Evolutionary conservation across 1,140 invertebrate genomes (phyloP).

Genomic region (Pogonognathellus flavescens): DNA sequence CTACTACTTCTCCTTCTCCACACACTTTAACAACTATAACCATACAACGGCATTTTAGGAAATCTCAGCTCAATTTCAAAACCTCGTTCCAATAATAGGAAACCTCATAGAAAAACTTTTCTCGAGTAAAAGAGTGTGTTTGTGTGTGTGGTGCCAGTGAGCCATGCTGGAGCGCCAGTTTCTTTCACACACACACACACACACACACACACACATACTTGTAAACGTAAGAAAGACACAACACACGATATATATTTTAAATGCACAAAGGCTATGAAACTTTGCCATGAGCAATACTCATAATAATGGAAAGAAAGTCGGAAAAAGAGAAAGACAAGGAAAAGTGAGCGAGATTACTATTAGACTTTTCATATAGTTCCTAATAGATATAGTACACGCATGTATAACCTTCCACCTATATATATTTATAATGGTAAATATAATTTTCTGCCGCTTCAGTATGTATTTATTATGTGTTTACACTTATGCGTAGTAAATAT

Average conservation of each 20-base stretch:
- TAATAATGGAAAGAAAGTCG: constrained; percentile 1
- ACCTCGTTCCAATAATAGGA: background rate
- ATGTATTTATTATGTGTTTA: too few relatives aligned
- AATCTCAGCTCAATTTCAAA: constrained; percentile 42
- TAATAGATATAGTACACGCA: too few relatives aligned
- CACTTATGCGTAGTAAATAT: too few relatives aligned
- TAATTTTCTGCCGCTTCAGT: too few relatives aligned
- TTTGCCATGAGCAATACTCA: background rate
- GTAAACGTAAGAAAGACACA: background rate
- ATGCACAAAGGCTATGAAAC: background rate
- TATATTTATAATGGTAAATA: too few relatives aligned
- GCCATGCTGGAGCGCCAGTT: background rate
- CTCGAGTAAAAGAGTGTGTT: background rate
- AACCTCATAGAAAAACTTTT: background rate
- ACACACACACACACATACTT: background rate
- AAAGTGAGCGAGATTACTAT: background rate
- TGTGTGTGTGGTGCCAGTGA: too few relatives aligned
- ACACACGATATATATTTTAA: background rate
- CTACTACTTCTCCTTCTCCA: background rate
- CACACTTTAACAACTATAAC: background rate
- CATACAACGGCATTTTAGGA: constrained; percentile 5
- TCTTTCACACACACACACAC: background rate
- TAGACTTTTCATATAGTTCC: too few relatives aligned
- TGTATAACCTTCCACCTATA: too few relatives aligned
- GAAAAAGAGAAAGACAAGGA: background rate